These are phyloP conservation scores for Xenopus tropicalis DNA, from an alignment of 2,113 vertebrate genomes.

Conservation along the genomic window DNA sequence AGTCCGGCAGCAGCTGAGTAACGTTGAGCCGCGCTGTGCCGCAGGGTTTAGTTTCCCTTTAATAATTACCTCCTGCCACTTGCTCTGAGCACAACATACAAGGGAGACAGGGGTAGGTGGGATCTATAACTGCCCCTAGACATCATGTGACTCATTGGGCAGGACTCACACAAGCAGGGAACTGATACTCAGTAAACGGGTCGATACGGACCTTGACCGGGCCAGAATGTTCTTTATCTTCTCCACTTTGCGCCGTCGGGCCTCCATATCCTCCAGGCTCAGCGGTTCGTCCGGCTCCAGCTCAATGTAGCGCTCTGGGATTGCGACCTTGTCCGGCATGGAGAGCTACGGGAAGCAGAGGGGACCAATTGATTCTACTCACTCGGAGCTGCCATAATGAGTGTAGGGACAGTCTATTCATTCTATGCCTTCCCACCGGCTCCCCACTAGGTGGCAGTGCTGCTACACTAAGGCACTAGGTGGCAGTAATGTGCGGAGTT, in stretches of 20 bases:
- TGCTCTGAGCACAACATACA: no score
- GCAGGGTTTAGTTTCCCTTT: no score
- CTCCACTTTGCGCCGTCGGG: conserved; percentile 86
- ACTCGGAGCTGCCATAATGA: no score
- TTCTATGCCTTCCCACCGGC: not conserved
- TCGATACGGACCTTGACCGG: conserved; percentile 79
- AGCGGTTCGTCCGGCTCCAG: conserved; percentile 86
- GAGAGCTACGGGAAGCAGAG: conserved; percentile 67
- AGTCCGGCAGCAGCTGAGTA: no score
- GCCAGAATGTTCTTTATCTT: conserved; percentile 92
- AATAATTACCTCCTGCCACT: no score
- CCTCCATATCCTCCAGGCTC: conserved; percentile 85
- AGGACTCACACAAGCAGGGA: no score
- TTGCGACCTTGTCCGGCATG: conserved; percentile 87
- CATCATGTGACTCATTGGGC: no score
- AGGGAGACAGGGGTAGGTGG: no score
- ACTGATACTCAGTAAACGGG: no score
- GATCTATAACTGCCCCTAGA: no score
- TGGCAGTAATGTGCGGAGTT: not conserved
- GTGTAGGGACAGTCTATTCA: no score
- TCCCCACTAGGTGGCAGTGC: not conserved
- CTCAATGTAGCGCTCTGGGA: conserved; percentile 91
- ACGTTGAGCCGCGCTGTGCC: no score
- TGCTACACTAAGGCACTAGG: not conserved
- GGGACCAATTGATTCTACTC: not conserved